Base-by-base conservation (phyloP, 2,888 invertebrate species). In the Tigriopus californicus region DNA sequence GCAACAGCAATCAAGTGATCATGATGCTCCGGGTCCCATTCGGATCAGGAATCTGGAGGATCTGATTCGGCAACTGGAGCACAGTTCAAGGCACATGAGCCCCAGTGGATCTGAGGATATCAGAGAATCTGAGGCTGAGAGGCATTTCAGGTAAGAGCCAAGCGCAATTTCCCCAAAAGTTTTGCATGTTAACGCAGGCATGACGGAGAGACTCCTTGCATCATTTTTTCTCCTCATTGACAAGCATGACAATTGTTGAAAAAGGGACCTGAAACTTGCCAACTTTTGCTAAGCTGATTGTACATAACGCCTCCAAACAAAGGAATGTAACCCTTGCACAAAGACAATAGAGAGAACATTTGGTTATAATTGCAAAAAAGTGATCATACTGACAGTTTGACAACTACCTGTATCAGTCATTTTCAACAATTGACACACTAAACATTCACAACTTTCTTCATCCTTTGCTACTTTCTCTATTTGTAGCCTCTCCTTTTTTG, bases 51-150 rank as follows among this genome's bases (percentile, higher is more conserved):
- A 86, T 71, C 76, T 91, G 64, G 90, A 91, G 73, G 90, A 91
- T 72, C 77, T 91, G 62, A 87, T 91, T 68, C 76, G 89, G 11
- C 58, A 58, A 41, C 44, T 58, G n/a, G 58, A 58, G 18, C 58
- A 58, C 13, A 49, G 48, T 20, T 58, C 58, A 18, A 47, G 47
- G 63, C 76, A 86, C 22, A 85, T 87, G 83, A 88, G 87, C 69
- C 89, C 89, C 56, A 85, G 85, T 65, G 89, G 87, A 62, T 88
- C 88, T 18, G 89, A 89, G 70, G 90, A 90, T 68, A 86, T 89
- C 68, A 65, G 69, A 60, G 90, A 90, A 73, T 83, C 85, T 57
- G 90, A 90, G 71, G 83, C 83, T 58, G 89, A 90, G 71, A 79
- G 89, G 60, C 86, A 85, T 72, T 87, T 40, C 22, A 47, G 58